A percentile compares a stretch with the other conserved stretches of the same genome.
Conservation (phyloP, 1,140 invertebrate genomes). For the Venustaconcha ellipsiformis region DNA sequence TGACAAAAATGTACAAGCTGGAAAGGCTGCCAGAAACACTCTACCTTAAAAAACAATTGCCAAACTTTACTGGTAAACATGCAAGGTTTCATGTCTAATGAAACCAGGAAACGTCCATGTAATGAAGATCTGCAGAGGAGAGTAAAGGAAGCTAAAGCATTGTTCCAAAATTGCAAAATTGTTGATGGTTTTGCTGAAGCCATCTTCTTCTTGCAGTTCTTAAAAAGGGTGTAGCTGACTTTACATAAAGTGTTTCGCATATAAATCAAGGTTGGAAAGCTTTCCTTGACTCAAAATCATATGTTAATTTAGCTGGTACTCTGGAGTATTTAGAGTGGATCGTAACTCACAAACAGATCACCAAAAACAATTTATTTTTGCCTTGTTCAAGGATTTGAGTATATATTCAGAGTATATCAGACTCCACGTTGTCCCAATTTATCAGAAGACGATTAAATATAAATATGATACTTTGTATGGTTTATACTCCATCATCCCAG, state of each 20-base stretch:
- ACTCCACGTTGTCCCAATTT: conserved; percentile 18
- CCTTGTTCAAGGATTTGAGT: conserved; percentile 30
- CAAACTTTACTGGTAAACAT: conserved; percentile 28
- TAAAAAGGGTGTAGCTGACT: too few relatives aligned
- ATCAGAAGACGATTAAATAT: conserved; percentile 14
- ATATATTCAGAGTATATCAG: conserved; percentile 29
- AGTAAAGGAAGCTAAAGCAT: not conserved
- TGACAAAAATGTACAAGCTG: conserved; percentile 36
- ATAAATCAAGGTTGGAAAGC: conserved; percentile 34
- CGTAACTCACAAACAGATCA: conserved; percentile 11
- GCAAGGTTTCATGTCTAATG: conserved; percentile 4
- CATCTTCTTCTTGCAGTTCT: conserved; percentile 19
- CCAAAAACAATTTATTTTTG: conserved; percentile 2
- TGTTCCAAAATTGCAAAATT: conserved; percentile 13
- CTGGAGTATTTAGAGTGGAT: conserved; percentile 39
- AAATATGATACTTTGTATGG: conserved; percentile 48
- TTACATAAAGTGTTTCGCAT: not conserved
- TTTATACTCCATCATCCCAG: conserved; percentile 15
- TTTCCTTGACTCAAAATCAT: conserved; percentile 21
- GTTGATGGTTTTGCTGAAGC: conserved; percentile 28
- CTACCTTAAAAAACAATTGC: conserved; percentile 25
- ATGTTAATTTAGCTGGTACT: conserved; percentile 26
- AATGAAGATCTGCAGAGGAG: not conserved
- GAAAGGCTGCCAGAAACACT: conserved; percentile 29
- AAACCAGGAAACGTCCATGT: not conserved